Evolutionary conservation across 1,140 invertebrate species (phyloP).

Genomic region (Hormaphis cornu): DNA sequence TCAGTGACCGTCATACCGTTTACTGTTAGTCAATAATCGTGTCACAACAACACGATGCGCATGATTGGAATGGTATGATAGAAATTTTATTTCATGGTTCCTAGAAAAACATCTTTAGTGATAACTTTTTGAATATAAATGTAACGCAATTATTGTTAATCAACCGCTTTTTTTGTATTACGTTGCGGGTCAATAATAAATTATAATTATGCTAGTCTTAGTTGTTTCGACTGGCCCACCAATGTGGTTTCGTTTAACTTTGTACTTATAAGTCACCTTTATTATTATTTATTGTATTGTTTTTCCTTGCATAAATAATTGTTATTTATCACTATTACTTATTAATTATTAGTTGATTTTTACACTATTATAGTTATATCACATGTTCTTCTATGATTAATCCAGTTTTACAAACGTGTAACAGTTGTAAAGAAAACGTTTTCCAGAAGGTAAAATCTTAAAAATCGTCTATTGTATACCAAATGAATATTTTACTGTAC

Average conservation of each 20-base stretch:
- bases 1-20: not conserved
- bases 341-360: not conserved
- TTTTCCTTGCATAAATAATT: not conserved
- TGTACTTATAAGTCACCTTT: not conserved
- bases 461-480: too few species aligned
- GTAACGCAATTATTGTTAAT: not conserved
- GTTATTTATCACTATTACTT: not conserved
- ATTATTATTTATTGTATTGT: not conserved
- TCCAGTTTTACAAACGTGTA: not conserved
- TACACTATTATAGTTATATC: not conserved
- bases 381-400: not conserved
- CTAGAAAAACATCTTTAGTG: not conserved
- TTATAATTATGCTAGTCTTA: constrained; percentile 16
- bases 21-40: not conserved
- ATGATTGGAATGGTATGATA: not conserved
- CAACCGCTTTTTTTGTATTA: not conserved
- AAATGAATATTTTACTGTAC: too few species aligned
- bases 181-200: not conserved
- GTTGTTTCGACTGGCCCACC: not conserved
- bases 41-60: too few species aligned
- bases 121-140: constrained; percentile 8
- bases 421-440: not conserved
- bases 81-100: not conserved
- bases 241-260: not conserved
- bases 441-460: too few species aligned